Evolutionary conservation across 2,113 vertebrate genomes (phyloP).

Genomic region (Trematomus loennbergii): DNA sequence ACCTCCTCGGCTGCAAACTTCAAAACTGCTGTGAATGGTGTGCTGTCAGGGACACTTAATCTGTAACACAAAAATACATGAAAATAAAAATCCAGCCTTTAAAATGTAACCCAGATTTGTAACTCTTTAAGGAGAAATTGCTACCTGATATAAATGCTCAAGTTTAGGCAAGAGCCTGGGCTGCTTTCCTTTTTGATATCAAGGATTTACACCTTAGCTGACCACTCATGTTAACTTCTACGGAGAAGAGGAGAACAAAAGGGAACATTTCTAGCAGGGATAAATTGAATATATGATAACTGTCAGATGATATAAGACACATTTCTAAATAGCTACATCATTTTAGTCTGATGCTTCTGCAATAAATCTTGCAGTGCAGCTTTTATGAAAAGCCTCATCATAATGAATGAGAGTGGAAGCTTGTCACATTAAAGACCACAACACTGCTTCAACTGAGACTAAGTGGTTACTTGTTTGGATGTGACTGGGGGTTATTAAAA

Average conservation of each 20-base stretch:
- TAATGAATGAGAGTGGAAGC: not conserved
- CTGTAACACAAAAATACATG: conserved; percentile 77
- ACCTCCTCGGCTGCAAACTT: conserved; percentile 99
- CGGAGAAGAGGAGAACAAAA: not conserved
- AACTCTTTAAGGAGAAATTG: not conserved
- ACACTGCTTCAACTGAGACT: not conserved
- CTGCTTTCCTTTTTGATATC: not conserved
- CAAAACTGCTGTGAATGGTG: conserved; percentile 95
- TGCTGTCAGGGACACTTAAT: conserved; percentile 94
- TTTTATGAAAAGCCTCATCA: not conserved
- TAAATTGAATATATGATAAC: conserved; percentile 2
- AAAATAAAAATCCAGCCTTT: not conserved
- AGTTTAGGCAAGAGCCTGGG: not conserved
- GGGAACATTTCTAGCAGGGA: not conserved
- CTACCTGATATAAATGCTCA: not conserved
- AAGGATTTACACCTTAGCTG: not conserved
- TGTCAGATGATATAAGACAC: conserved; percentile 7
- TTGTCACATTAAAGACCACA: not conserved
- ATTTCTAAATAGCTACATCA: not conserved
- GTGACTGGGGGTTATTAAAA: conserved; percentile 7
- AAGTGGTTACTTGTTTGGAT: not conserved
- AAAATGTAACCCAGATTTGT: no score
- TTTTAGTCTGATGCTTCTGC: conserved; percentile 20
- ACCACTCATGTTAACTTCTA: conserved; percentile 4
- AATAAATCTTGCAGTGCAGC: conserved; percentile 11